These are phyloP conservation scores for Stegodyphus dumicola DNA, from an alignment of 1,140 invertebrate genomes.

Conservation along the genomic window DNA sequence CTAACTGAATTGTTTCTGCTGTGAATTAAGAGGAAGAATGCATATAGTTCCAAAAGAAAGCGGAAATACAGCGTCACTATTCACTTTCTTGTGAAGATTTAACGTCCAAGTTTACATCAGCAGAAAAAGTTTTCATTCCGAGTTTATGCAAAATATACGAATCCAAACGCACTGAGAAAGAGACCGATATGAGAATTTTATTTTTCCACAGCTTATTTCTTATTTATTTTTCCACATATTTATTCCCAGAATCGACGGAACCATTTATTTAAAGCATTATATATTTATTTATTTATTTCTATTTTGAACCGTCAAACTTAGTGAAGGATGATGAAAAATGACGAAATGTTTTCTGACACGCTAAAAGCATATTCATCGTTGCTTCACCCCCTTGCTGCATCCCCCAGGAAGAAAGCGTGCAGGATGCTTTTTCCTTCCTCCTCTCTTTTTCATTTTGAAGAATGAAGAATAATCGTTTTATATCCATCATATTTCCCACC, in stretches of 20 bases:
- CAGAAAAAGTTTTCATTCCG: not conserved
- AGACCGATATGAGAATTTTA: not conserved
- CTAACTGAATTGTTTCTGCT: too few relatives aligned
- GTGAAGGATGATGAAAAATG: slow-evolving; percentile 57
- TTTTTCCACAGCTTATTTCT: not conserved
- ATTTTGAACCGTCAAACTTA: slow-evolving; percentile 53
- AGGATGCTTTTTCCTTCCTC: not conserved
- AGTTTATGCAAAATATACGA: not conserved
- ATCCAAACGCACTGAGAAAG: not conserved
- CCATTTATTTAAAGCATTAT: slow-evolving; percentile 59
- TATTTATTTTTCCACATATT: slow-evolving; percentile 13
- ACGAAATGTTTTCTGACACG: slow-evolving; percentile 56
- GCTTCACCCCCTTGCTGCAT: not conserved
- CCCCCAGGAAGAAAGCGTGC: not conserved
- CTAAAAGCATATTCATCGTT: slow-evolving; percentile 58
- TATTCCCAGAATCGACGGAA: slow-evolving; percentile 17
- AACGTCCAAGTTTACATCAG: not conserved
- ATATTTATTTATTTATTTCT: slow-evolving; percentile 59
- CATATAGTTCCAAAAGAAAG: too few relatives aligned
- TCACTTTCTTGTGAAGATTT: not conserved
- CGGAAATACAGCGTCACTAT: too few relatives aligned
- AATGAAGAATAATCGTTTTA: slow-evolving; percentile 55
- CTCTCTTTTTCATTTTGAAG: slow-evolving; percentile 19
- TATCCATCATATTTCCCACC: slow-evolving; percentile 24
- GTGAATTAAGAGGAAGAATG: too few relatives aligned